Percentiles rank a stretch among this genome's conserved stretches.
These are phyloP conservation scores for Acrobasis repandana DNA, from an alignment of 2,888 invertebrate genomes.

Conservation along the genomic window DNA sequence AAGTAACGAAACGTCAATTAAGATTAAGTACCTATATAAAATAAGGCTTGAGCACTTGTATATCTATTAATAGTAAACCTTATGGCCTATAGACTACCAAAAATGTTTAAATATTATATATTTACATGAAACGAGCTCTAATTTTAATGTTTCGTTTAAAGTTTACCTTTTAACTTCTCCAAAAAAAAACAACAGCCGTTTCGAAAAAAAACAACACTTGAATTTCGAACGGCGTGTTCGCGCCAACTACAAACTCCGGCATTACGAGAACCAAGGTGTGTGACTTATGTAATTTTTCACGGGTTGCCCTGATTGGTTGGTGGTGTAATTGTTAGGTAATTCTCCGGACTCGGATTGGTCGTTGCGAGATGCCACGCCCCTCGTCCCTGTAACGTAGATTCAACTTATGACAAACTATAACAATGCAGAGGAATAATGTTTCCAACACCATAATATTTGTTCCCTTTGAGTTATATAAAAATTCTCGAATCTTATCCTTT, in stretches of 20 bases:
- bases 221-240: conserved; percentile 22
- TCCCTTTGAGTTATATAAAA: no score
- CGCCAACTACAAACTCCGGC: conserved; percentile 25
- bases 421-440: conserved; percentile 36
- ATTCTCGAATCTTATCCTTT: no score
- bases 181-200: background rate
- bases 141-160: background rate
- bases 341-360: conserved; percentile 58
- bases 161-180: background rate
- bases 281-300: conserved; percentile 49
- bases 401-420: conserved; percentile 62
- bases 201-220: conserved; percentile 17
- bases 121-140: background rate
- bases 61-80: no score
- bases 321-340: conserved; percentile 57
- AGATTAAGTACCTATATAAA: no score
- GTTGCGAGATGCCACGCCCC: conserved; percentile 52
- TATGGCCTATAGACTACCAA: no score
- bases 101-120: no score
- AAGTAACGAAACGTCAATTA: no score
- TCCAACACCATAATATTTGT: background rate
- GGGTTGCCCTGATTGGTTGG: conserved; percentile 50
- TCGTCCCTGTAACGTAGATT: conserved; percentile 50
- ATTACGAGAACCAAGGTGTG: conserved; percentile 32
- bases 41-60: no score